Base-by-base conservation (phyloP, 2,113 vertebrate genomes). In the Dolichotis patagonum region DNA sequence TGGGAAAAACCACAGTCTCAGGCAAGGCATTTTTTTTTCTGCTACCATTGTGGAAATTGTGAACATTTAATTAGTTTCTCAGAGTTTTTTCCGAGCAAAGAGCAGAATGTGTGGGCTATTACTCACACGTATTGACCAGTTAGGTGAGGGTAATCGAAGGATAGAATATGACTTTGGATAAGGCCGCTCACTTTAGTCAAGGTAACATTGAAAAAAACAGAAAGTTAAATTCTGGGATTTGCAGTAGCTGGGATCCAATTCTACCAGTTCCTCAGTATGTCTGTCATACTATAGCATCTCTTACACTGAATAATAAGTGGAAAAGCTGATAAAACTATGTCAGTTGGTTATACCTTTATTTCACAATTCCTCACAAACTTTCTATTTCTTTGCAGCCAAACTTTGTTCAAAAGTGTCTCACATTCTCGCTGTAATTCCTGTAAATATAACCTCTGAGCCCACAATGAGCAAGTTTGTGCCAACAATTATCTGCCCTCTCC, bases 71-170 rank as follows among this genome's bases (percentile, higher is more conserved):
- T 56, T 3, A 17, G 7, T 10, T 43, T n/a, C 54, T 30, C 22
- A 24, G 56, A 43, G 65, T 13, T 87, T 43, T 43, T 73, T 30
- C 46, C 56, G 26, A 65, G 0, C 24, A 85, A 43, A 6, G 19
- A 12, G 9, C 22, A n/a, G 10, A 17, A 8, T 56, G n/a, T 49
- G 3, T 11, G 4, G 3, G 30, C 1, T 0, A 1, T 49, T 71
- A 80, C 71, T 41, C 58, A n/a, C 7, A 22, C 3, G 2, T 14
- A 5, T 19, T 43, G 65, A 24, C 7, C 38, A 56, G 38, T 5
- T 58, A 32, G 4, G 69, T 58, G 26, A 46, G 16, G 32, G 5
- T 41, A 54, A 22, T 52, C 4, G 32, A n/a, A 38, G 20, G 16
- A 85, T 58, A 24, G 69, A 16, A 2, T 49, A 20, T 58, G 17